Evolutionary conservation across 2,113 vertebrate genomes (phyloP), one percentile per base, ranked within the genome.

Genomic region (Desmodus rotundus): DNA sequence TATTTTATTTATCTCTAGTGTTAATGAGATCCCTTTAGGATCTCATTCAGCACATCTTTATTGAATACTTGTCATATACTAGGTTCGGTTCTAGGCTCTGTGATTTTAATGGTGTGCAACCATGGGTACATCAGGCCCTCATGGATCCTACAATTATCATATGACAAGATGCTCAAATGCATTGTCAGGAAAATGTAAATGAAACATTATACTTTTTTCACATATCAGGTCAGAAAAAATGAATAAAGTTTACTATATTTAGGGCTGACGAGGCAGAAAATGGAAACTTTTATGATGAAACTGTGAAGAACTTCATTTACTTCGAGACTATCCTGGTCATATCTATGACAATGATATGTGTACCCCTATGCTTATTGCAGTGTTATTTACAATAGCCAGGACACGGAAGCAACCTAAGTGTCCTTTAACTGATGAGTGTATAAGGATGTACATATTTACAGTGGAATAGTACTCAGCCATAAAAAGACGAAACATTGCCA

Each of bases 111-210:
- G 41, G 36, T 58, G 28, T 61, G 19, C 19, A 36, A 61, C 14
- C 13, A 47, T 33, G 38, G 26, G 36, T 8, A 72, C n/a, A 43
- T 56, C 50, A 38, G 31, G 36, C 65, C 22, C 13, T 52, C 74
- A 41, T 77, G 24, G 52, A 58, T 65, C 41, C 26, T 89, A 38
- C 11, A 50, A 31, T 83, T 72, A 83, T 61, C 20, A 45, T 81
- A 61, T 61, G 28, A 80, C 19, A 91, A 86, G 81, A 93, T 72
- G 61, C 50, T 81, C n/a, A 68, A 61, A 14, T 41, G 61, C 72
- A 70, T 80, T 95, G 52, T 87, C 16, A 93, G 91, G 9, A 33
- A 94, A 84, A 77, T 67, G 38, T 47, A 87, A 74, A 80, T 89
- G 67, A 90, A 87, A n/a, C 33, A 47, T 56, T 8, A 56, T 20